Conservation (phyloP, 2,797 vertebrate genomes). For the Acestrorhynchus altus region DNA sequence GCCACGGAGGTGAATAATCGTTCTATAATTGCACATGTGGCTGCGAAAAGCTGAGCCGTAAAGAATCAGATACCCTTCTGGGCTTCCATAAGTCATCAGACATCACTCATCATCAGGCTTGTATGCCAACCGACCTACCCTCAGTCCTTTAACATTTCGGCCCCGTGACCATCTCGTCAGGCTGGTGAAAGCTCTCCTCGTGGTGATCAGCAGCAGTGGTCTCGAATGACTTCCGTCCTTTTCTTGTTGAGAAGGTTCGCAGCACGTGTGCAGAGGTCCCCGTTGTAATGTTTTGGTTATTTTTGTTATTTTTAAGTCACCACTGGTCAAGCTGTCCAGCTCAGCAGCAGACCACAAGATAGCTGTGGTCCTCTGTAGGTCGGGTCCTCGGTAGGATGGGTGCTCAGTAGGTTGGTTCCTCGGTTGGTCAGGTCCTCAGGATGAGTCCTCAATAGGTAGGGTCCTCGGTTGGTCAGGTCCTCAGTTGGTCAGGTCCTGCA, state of each 20-base stretch:
- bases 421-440: too few species aligned
- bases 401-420: too few species aligned
- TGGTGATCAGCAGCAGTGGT: neutral
- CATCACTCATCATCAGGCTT: constrained; percentile 25
- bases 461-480: too few species aligned
- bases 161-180: constrained; percentile 14
- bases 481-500: too few species aligned
- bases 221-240: neutral
- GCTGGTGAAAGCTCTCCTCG: neutral
- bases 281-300: constrained; percentile 1
- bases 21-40: constrained; percentile 55
- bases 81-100: constrained; percentile 39
- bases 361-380: too few species aligned
- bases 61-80: constrained; percentile 33
- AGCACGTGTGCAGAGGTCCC: neutral
- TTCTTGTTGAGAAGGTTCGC: neutral
- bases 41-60: constrained; percentile 29
- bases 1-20: constrained; percentile 51
- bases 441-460: too few species aligned
- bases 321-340: too few species aligned
- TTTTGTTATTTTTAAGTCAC: neutral
- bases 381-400: too few species aligned
- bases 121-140: constrained; percentile 23
- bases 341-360: too few species aligned
- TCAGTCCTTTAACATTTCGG: constrained; percentile 9